Evolutionary conservation across 1,140 invertebrate genomes (phyloP).

Genomic region (Drosophila elegans): DNA sequence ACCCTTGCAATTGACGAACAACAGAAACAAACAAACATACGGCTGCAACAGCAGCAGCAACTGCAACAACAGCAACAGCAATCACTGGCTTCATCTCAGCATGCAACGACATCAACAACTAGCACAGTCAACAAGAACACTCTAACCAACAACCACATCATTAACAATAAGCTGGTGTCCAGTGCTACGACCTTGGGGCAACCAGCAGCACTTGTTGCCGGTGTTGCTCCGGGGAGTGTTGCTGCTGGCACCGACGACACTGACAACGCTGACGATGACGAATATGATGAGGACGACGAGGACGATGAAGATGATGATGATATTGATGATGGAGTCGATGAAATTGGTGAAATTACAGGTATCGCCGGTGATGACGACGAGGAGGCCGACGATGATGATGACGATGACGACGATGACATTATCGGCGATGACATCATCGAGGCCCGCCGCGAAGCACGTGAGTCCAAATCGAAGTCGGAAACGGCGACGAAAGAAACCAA

Average conservation of each 20-base stretch:
- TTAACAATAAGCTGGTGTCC: constrained; percentile 63
- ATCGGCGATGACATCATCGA: constrained; percentile 88
- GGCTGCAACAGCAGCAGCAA: constrained; percentile 54
- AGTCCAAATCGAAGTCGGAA: constrained; percentile 93
- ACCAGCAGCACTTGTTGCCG: constrained; percentile 28
- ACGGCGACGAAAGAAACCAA: constrained; percentile 81
- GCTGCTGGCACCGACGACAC: constrained; percentile 57
- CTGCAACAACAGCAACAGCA: constrained; percentile 51
- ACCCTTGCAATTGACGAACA: constrained; percentile 80
- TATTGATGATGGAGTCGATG: constrained; percentile 87
- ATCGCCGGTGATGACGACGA: constrained; percentile 88
- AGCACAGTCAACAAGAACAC: constrained; percentile 64
- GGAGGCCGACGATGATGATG: constrained; percentile 91
- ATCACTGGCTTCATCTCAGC: constrained; percentile 64
- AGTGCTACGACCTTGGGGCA: constrained; percentile 47
- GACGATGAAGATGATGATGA: constrained; percentile 86
- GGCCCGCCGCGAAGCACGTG: constrained; percentile 90
- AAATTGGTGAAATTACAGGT: constrained; percentile 87
- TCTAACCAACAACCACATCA: constrained; percentile 55
- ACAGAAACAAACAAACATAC: constrained; percentile 70
- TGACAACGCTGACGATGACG: constrained; percentile 88
- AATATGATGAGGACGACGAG: constrained; percentile 87
- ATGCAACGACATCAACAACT: constrained; percentile 47
- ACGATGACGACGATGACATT: constrained; percentile 88
- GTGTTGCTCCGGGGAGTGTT: constrained; percentile 27